Evolutionary conservation across 1,140 invertebrate genomes (phyloP), one percentile per base, ranked within the genome.

Genomic region (Pseudomyrmex concolor): DNA sequence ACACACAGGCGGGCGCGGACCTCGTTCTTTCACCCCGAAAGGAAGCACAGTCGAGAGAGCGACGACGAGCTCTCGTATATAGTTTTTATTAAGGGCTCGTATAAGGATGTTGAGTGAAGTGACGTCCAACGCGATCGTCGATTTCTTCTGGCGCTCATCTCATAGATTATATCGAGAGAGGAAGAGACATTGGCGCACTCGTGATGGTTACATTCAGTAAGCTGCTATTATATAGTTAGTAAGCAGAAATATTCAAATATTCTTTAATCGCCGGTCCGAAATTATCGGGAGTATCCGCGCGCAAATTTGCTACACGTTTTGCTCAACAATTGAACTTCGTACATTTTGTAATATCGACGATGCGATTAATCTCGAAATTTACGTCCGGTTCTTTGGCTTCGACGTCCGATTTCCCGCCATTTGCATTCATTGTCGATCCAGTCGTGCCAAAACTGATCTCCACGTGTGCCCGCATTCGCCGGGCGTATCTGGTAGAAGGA

Each of bases 31-130:
- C 67, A 77, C 71, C 67, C 67, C 67, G 43, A 63, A 57, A 34
- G 34, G 2, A 7, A 34, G 34, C 34, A 34, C 72, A 83, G 76
- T 80, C 66, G 76, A 71, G 76, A 71, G 57, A 62, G 45, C 55
- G 57, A 34, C 60, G 57, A 54, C 60, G 60, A 59, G 60, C n/a
- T 54, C 60, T 83, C 34, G 51, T 82, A 73, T 34, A 34, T 34
- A 34, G 34, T 48, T 68, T 82, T 62, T 81, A 68, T 48, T 63
- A 45, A 73, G 70, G 0, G 68, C 45, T 63, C 54, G 25, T 82
- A 25, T 83, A 86, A 34, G 70, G 64, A 86, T 83, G 71, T 87
- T 86, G 71, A 86, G 86, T 87, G 86, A 70, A 83, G 86, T 87
- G 86, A 87, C 66, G 59, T 25, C 25, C 34, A 34, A 34, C 72